phyloP scores from a whole-genome alignment of 2,888 invertebrate genomes.

The Craniophora ligustri region DNA sequence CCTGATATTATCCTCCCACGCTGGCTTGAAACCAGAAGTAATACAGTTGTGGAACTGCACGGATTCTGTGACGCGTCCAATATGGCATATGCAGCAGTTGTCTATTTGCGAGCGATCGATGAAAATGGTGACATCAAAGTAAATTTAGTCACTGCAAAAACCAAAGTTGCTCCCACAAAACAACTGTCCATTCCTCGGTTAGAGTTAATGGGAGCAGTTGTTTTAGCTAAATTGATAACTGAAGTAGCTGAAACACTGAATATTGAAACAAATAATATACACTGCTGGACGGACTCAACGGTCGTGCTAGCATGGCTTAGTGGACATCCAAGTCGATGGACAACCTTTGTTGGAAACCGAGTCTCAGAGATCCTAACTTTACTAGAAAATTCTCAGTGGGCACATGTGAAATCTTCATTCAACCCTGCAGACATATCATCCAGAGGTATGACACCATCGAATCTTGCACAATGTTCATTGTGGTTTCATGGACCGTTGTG shows the following conservation, averaged over 20 bases:
- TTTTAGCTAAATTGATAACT: background rate
- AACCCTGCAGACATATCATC: background rate
- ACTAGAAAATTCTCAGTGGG: background rate
- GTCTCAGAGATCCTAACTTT: background rate
- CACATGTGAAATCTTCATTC: background rate
- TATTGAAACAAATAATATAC: background rate
- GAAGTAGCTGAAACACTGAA: background rate
- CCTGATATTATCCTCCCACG: no score
- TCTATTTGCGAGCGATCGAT: no score
- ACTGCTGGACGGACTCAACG: background rate
- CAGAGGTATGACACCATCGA: background rate
- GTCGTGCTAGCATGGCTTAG: background rate
- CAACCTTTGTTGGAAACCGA: background rate
- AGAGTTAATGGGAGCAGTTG: background rate
- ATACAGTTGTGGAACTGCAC: no score
- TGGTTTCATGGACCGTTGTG: background rate
- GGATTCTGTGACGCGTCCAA: no score
- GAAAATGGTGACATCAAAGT: no score
- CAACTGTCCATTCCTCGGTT: background rate
- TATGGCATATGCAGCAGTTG: no score
- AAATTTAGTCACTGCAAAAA: no score
- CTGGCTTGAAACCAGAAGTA: no score
- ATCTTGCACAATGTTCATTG: background rate
- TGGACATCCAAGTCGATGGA: constrained; percentile 1
- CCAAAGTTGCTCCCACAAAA: no score